Evolutionary conservation across 1,140 invertebrate genomes (phyloP), one percentile per base, ranked within the genome.

Genomic region (Hypsibius dujardini): DNA sequence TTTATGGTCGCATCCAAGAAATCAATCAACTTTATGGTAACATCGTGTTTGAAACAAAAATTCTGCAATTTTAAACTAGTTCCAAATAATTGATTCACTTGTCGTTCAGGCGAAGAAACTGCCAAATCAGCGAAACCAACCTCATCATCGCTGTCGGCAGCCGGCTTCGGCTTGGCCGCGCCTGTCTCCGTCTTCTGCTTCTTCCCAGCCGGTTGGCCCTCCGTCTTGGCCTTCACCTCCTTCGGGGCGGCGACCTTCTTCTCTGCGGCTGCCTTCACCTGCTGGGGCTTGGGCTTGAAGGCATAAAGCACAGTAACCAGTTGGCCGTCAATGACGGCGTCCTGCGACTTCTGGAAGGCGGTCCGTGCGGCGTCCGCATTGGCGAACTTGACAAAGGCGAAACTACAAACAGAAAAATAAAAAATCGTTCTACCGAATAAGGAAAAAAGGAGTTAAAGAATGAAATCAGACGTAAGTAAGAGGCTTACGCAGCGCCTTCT

Each of bases 131-230:
- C 12, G 45, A 67, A 67, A 67, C 62, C 12, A 42, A 67, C 62
- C 42, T 42, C 62, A 14, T 67, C 62, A 7, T 67, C 62, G 42
- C 45, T 42, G 62, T 67, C 62, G 3, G 62, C 12, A 14, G 62
- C 62, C 3, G 62, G 7, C 62, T 67, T 67, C 7, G 62, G 12
- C 45, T 67, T 67, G 3, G 7, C n/a, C n/a, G n/a, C 42, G 42
- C 62, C 62, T 12, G 42, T 42, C 45, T 67, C 62, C 7, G 62
- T 67, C 62, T 67, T 67, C 42, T 67, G 62, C 42, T 67, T 67
- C 62, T 67, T 67, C 12, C 12, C 62, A 42, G 62, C 7, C 62
- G 62, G 62, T 42, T 67, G 62, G 3, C 3, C 7, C 62, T 12
- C 7, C 45, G 62, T 42, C 42, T 7, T 42, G 7, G 62, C 7